Percentiles rank a stretch among this genome's conserved stretches.
phyloP scores from a whole-genome alignment of 2,797 vertebrate genomes.

The Poliocrania exsul region DNA sequence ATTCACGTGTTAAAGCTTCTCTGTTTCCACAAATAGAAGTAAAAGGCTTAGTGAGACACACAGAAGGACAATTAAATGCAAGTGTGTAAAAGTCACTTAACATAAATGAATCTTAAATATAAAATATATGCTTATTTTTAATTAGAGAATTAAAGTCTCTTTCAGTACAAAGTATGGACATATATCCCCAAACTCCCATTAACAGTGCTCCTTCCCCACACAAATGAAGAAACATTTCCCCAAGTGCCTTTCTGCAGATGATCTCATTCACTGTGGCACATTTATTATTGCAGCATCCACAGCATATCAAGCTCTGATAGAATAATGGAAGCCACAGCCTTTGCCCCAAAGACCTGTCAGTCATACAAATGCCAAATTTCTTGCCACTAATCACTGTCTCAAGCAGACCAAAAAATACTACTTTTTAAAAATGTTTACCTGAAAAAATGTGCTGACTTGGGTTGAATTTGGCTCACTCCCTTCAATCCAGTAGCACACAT shows the following conservation, averaged over 20 bases:
- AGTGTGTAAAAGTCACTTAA: neutral
- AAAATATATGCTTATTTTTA: neutral
- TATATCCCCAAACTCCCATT: neutral
- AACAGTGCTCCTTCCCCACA: accelerated
- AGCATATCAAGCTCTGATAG: neutral
- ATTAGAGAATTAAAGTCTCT: neutral
- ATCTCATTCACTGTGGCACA: neutral
- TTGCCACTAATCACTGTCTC: neutral
- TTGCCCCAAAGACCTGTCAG: neutral
- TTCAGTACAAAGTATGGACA: neutral
- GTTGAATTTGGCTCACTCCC: neutral
- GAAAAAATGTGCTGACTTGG: neutral
- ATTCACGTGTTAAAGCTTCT: neutral
- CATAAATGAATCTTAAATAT: neutral
- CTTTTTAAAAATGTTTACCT: neutral
- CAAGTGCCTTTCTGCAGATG: neutral
- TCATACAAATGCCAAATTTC: neutral
- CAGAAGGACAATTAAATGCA: neutral
- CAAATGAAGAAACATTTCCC: neutral
- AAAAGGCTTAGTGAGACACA: neutral
- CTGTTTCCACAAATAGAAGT: neutral
- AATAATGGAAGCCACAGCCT: neutral
- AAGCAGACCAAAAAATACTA: neutral
- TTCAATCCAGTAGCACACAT: neutral
- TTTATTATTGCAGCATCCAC: neutral